Evolutionary conservation across 2,888 invertebrate species (phyloP), one percentile per base, ranked within the genome.

Genomic region (Hydraecia micacea): DNA sequence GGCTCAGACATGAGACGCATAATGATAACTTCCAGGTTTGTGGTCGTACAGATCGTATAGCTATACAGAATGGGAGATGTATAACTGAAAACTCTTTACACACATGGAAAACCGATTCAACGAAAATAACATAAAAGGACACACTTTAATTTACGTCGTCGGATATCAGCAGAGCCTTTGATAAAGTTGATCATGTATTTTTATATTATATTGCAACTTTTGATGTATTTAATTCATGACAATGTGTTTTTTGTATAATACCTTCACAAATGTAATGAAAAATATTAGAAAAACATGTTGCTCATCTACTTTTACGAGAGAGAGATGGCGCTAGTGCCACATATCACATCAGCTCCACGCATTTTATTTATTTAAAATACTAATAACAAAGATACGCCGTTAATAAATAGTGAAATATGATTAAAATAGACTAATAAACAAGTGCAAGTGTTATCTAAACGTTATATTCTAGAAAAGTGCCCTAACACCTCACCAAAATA

Each of bases 11-110:
- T 92, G 99, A 99, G 96, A 98, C 98, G 82, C 99, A 99, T 94
- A 99, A 99, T 93, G 99, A 99, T 94, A 98, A 98, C 96, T 98
- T 99, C 95, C 99, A 99, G 97, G 99, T 99, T 93, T 7, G 65
- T 42, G 3, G 3, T 36, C 36, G 3, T 25, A 52, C 25, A 46
- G 4, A 32, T 32, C 9, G 18, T 15, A 25, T 52, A 2, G 15
- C 25, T 62, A 42, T 46, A 11, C 52, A 21, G 11, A 21, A 73
- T 42, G 18, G 3, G 2, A 39, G 6, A 52, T 70, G 13, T 46
- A 9, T 11, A n/a, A n/a, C 65, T 62, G 52, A 68, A 46, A 68
- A 46, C 11, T 28, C 28, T 42, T 21, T n/a, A 39, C 6, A 28
- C 42, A 42, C 67, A 9, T n/a, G 18, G 6, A n/a, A 0, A 67